Percentiles rank a stretch among this genome's conserved stretches.
Evolutionary conservation across 2,797 vertebrate species (phyloP).

Genomic region (Acomys russatus): DNA sequence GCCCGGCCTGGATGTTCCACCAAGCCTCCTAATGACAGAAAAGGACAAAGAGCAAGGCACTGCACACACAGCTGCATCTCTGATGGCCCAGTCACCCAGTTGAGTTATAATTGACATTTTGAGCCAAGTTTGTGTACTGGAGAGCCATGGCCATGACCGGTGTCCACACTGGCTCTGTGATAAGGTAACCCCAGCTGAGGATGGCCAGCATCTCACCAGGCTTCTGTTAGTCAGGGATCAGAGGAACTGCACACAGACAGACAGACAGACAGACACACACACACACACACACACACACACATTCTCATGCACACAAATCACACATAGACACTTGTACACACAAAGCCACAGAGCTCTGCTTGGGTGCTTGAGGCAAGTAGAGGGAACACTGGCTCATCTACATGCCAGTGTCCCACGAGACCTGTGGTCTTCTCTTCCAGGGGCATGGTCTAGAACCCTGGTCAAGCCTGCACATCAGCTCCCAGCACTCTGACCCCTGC

Average conservation of each 20-base stretch:
- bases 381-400: not conserved
- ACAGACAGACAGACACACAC: not conserved
- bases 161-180: not conserved
- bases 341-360: not conserved
- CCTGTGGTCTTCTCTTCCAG: slow-evolving; percentile 63
- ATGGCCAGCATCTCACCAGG: not conserved
- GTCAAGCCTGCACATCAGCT: not conserved
- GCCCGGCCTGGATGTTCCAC: no score
- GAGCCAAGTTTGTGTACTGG: not conserved
- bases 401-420: rapidly evolving
- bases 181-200: not conserved
- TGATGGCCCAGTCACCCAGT: not conserved
- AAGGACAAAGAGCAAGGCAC: rapidly evolving
- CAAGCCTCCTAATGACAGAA: not conserved
- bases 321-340: no score
- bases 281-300: no score
- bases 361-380: not conserved
- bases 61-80: rapidly evolving
- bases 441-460: slow-evolving; percentile 70
- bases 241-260: not conserved
- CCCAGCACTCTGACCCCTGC: not conserved
- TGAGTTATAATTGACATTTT: not conserved
- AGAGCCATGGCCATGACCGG: not conserved
- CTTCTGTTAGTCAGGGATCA: not conserved
- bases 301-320: no score